Evolutionary conservation across 2,888 invertebrate species (phyloP).

Genomic region (Sinodicranocentrus sp.): DNA sequence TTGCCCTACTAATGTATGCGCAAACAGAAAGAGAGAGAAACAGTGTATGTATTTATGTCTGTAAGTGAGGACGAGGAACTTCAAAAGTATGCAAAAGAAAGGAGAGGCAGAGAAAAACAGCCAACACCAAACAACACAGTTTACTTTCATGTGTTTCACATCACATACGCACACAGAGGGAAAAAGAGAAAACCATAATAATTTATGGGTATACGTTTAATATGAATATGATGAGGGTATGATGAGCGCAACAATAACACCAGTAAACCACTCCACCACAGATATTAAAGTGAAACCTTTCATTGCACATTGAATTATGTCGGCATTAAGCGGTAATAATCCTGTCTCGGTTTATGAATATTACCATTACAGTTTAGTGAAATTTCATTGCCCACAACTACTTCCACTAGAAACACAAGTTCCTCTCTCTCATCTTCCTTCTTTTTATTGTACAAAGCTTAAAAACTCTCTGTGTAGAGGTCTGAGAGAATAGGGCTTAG

Average conservation of each 20-base stretch:
- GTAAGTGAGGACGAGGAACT: slow-evolving; percentile 13
- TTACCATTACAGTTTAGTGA: slow-evolving; percentile 46
- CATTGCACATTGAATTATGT: slow-evolving; percentile 48
- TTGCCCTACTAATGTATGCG: slow-evolving; percentile 56
- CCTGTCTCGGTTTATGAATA: slow-evolving; percentile 46
- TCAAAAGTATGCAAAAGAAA: not conserved
- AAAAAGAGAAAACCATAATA: slow-evolving; percentile 8
- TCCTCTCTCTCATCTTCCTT: not conserved
- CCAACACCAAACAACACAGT: slow-evolving; percentile 16
- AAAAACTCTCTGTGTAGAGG: slow-evolving; percentile 39
- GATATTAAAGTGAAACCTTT: slow-evolving; percentile 39
- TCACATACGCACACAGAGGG: not conserved
- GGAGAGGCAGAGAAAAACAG: slow-evolving; percentile 12
- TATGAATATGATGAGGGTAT: slow-evolving; percentile 2
- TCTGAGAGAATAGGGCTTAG: slow-evolving; percentile 32
- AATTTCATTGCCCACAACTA: slow-evolving; percentile 43
- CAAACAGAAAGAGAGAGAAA: slow-evolving; percentile 48
- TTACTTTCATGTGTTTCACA: not conserved
- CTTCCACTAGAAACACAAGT: not conserved
- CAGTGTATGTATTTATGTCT: too few species aligned
- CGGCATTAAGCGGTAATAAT: slow-evolving; percentile 60
- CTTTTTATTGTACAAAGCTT: slow-evolving; percentile 21
- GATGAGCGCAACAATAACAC: slow-evolving; percentile 4
- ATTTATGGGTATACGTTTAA: slow-evolving; percentile 1
- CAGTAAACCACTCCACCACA: slow-evolving; percentile 13